phyloP scores from a whole-genome alignment of 92 coral and sea anemone species.

The Porites rus region DNA sequence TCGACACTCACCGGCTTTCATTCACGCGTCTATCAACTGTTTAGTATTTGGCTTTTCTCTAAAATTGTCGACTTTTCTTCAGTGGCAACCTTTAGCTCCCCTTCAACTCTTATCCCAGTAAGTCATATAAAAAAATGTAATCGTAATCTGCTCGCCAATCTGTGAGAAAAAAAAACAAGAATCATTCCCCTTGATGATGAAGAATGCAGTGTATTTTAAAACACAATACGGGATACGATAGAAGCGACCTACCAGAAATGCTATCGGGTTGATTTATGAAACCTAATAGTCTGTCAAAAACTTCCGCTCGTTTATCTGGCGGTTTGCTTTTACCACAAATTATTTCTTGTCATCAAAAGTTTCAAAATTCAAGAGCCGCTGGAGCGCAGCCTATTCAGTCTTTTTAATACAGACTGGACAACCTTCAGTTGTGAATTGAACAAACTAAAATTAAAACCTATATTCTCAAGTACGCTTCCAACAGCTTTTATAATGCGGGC shows the following conservation, averaged over 20 bases:
- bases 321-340: not conserved
- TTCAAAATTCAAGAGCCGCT: not conserved
- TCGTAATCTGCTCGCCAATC: not conserved
- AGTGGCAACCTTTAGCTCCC: no score
- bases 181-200: not conserved
- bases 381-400: no score
- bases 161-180: no score
- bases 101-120: not conserved
- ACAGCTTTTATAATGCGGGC: no score
- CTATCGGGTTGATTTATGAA: slow-evolving; percentile 6
- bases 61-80: no score
- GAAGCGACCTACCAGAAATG: not conserved
- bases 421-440: no score
- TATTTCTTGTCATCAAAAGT: slow-evolving; percentile 7
- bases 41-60: no score
- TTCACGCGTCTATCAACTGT: no score
- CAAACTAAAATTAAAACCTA: no score
- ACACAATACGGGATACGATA: not conserved
- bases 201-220: not conserved
- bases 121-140: not conserved
- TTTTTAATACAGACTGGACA: no score
- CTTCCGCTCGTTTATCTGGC: not conserved
- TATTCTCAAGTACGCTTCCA: no score
- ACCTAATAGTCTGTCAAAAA: not conserved
- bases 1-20: no score